A percentile compares a stretch with the other conserved stretches of the same genome.
Conservation (phyloP, 2,113 vertebrate species). For the Notechis scutatus region DNA sequence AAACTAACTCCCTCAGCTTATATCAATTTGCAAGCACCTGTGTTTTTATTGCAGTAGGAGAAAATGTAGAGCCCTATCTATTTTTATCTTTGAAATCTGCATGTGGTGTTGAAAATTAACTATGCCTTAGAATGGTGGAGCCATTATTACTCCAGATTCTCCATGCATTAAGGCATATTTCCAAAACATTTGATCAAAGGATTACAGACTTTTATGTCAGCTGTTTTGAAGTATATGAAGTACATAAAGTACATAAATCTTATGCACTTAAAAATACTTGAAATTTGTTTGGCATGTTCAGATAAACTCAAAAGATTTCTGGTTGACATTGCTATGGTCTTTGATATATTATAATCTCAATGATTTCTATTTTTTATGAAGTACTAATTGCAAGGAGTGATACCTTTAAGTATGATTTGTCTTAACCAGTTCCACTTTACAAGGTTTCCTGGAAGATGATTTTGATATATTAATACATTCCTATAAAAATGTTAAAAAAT, state of each 20-base stretch:
- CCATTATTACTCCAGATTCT: conserved; percentile 51
- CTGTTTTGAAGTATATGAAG: conserved; percentile 52
- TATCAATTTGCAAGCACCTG: conserved; percentile 13
- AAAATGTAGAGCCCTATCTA: conserved; percentile 14
- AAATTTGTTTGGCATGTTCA: conserved; percentile 28
- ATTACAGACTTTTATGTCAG: conserved; percentile 42
- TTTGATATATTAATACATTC: neutral
- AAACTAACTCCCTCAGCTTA: conserved; percentile 16
- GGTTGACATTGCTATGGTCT: conserved; percentile 15
- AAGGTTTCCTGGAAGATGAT: neutral
- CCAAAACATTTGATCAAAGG: conserved; percentile 64
- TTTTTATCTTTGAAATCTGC: conserved; percentile 54
- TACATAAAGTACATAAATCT: conserved; percentile 51
- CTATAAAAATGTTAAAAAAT: neutral
- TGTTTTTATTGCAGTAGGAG: conserved; percentile 16
- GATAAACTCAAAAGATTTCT: conserved; percentile 26
- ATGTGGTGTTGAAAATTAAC: conserved; percentile 54
- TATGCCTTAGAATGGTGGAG: conserved; percentile 47
- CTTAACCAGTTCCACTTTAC: neutral
- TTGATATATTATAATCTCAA: conserved; percentile 57
- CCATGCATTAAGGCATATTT: conserved; percentile 53
- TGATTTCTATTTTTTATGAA: conserved; percentile 47
- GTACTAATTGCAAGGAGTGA: conserved; percentile 38
- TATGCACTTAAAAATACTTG: conserved; percentile 44
- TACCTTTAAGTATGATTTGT: neutral